phyloP scores from a whole-genome alignment of 1,140 invertebrate genomes.

The Drosophila lowei region DNA sequence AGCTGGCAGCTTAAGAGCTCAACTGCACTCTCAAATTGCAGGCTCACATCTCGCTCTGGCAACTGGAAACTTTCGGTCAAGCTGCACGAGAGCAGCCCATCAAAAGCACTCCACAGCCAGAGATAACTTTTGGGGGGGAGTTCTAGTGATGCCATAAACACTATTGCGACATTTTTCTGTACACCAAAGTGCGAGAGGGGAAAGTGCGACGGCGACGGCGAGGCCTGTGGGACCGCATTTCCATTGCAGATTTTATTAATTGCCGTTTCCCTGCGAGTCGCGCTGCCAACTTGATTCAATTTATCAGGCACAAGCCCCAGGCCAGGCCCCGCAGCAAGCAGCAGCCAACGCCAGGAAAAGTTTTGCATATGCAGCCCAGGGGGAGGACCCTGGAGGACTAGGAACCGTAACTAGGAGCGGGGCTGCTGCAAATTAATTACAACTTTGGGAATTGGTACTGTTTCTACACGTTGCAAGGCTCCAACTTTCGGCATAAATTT shows the following conservation, averaged over 20 bases:
- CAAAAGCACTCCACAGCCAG: constrained; percentile 6
- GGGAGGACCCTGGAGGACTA: neutral
- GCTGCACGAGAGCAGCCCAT: constrained; percentile 1
- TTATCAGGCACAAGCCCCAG: constrained; percentile 33
- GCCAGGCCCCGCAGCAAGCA: neutral
- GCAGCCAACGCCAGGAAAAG: constrained; percentile 22
- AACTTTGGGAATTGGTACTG: constrained; percentile 13
- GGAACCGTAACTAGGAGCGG: too few species aligned
- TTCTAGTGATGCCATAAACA: neutral
- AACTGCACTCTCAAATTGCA: constrained; percentile 25
- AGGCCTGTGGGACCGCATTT: constrained; percentile 35
- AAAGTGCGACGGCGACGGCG: neutral
- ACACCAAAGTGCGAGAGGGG: constrained; percentile 2
- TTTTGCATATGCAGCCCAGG: constrained; percentile 35
- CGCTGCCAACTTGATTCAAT: constrained; percentile 56
- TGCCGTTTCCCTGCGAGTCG: constrained; percentile 45
- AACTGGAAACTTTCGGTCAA: neutral
- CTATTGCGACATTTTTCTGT: neutral
- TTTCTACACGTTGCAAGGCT: constrained; percentile 2
- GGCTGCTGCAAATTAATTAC: constrained; percentile 46
- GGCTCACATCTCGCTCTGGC: constrained; percentile 10
- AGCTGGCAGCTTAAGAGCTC: constrained; percentile 28
- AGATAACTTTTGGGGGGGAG: neutral
- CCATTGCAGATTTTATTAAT: constrained; percentile 57
- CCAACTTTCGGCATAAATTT: constrained; percentile 29